Percentiles rank a stretch among this genome's conserved stretches.
Evolutionary conservation across 2,113 vertebrate genomes (phyloP).

Genomic region (Melanerpes formicivorus): DNA sequence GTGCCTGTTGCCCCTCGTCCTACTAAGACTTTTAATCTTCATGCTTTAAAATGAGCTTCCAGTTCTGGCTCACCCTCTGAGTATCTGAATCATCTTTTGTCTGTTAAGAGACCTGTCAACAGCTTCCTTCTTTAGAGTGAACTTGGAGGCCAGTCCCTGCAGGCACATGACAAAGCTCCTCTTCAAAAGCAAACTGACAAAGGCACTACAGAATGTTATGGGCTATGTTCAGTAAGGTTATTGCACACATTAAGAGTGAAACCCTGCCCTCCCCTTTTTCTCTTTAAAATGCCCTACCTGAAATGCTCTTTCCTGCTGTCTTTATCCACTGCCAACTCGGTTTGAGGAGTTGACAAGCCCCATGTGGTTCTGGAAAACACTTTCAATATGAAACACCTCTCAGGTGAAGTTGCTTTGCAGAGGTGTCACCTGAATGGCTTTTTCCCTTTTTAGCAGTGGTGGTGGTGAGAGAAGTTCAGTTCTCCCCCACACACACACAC

Average conservation of each 20-base stretch:
- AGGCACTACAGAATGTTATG: background rate
- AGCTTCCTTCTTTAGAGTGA: background rate
- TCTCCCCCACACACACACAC: too few species aligned
- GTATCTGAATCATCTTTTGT: background rate
- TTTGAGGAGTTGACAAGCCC: background rate
- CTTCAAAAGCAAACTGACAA: background rate
- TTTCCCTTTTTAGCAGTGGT: too few species aligned
- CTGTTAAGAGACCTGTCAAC: background rate
- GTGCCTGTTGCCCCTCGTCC: too few species aligned
- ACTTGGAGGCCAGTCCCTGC: fast-evolving
- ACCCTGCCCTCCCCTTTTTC: background rate
- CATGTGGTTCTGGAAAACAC: background rate
- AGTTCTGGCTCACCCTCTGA: background rate
- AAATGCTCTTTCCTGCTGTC: background rate
- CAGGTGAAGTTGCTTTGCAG: background rate
- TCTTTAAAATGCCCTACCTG: background rate
- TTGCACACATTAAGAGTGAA: background rate
- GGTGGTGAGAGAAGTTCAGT: too few species aligned
- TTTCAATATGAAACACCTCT: background rate
- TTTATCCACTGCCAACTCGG: background rate
- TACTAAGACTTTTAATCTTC: background rate
- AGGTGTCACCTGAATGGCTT: background rate
- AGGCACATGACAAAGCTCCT: background rate
- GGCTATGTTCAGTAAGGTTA: background rate
- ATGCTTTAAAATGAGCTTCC: background rate